Base-by-base conservation (phyloP, 2,797 vertebrate species). In the Mormyrus hasselquistii region DNA sequence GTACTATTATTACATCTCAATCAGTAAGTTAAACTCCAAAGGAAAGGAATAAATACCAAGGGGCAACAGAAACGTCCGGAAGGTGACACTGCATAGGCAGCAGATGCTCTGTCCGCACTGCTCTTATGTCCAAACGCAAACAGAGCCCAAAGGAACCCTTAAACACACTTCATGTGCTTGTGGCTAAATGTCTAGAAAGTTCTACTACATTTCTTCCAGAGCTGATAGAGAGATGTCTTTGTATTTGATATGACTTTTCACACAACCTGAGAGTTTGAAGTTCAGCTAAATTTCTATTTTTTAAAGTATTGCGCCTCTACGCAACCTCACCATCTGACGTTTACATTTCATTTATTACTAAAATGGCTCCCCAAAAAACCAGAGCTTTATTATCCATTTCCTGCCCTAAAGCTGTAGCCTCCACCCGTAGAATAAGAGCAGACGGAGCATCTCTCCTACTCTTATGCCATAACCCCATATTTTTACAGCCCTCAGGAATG, bases 401-500 rank as follows among this genome's bases (percentile, higher is more conserved):
- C 79, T 83, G 14, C 19, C 79, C 19, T 25, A 25, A 83, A 47
- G 19, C 19, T 49, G 44, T 16, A 47, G 8, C 79, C 79, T 41
- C 44, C 79, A 49, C 79, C 44, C 41, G 22, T n/a, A 44, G 76
- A 82, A 82, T 82, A 44, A 44, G 41, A 47, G 14, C 76, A 47
- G 41, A 47, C 76, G 1, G 41, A 41, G 47, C 6, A 62, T 86
- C 89, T 59, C 38, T 22, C 16, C 55, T 87, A 69, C 53, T 83
- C 16, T 41, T 79, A 41, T 8, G 4, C 25, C 25, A 79, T 41
- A 12, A 55, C 9, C 47, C n/a, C 16, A 4, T 82, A 82, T 82
- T 59, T 88, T 88, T 65, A 76, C 87, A 88, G 55, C 38, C 93
- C 94, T 89, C 90, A 91, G 92, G 93, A 93, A 93, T 89, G 91